Conservation (phyloP, 2,113 vertebrate species). For the Dissostichus mawsoni region DNA sequence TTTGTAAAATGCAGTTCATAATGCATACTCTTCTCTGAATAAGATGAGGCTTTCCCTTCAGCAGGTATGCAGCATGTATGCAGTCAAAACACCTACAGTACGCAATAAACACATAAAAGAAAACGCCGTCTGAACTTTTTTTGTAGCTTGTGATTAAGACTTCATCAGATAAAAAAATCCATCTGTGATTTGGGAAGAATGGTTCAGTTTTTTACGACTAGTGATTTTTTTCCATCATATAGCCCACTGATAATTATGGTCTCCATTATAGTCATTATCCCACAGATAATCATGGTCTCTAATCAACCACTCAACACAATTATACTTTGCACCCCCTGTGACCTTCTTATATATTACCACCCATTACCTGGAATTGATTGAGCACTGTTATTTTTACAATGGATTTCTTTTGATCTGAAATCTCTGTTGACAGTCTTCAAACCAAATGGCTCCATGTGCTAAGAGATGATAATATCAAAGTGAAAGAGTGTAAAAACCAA, state of each 20-base stretch:
- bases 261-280: slow-evolving; percentile 11
- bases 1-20: slow-evolving; percentile 56
- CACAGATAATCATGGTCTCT: slow-evolving; percentile 20
- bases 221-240: slow-evolving; percentile 17
- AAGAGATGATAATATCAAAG: not conserved
- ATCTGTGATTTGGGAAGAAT: not conserved
- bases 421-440: slow-evolving; percentile 10
- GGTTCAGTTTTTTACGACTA: not conserved
- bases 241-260: slow-evolving; percentile 3
- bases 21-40: slow-evolving; percentile 25
- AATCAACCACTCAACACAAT: slow-evolving; percentile 11
- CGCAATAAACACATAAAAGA: not conserved
- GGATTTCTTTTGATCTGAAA: slow-evolving; percentile 4
- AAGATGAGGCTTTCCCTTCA: slow-evolving; percentile 19
- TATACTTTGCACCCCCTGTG: not conserved
- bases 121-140: not conserved
- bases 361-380: not conserved
- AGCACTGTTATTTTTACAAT: not conserved
- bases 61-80: not conserved
- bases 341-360: slow-evolving; percentile 8
- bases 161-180: slow-evolving; percentile 18
- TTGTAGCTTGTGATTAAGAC: slow-evolving; percentile 32
- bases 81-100: too few species aligned
- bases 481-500: slow-evolving; percentile 4
- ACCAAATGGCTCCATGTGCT: slow-evolving; percentile 17